Base-by-base conservation (phyloP, 37 sponge, comb jelly and placozoan species). In the Theonella swinhoei region DNA sequence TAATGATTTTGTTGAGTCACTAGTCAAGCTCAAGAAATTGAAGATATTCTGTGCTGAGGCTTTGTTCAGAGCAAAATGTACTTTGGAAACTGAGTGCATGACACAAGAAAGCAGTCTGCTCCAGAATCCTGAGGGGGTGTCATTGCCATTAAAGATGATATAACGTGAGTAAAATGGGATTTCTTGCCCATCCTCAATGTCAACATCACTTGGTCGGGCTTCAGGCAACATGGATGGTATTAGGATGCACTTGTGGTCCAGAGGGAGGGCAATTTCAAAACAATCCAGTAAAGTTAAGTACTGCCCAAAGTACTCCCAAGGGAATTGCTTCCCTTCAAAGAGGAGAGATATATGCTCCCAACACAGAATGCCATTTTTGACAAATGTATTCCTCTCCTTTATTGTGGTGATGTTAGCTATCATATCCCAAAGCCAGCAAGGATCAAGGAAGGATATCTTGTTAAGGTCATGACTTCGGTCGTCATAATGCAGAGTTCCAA, bases 381-480 rank as follows among this genome's bases (percentile, higher is more conserved):
- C 59, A 41, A 78, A 92, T 19, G 87, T 87, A 73, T 91, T 94
- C 72, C 75, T 81, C 75, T 90, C 90, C n/a, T 78, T 76, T 65
- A 95, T 82, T 1, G 92, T 92, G 34, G 92, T 84, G 8, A 95
- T 64, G 9, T 81, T 88, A n/a, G 92, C 85, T 88, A 95, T 95
- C 88, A 95, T 80, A 63, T 95, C 83, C 66, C 91, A 89, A n/a
- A 93, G 79, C 94, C 94, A 93, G 36, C 73, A 73, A 11, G 94
- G 94, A 41, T 93, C 86, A 67, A 85, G 64, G 62, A 93, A 93
- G 73, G 85, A 84, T 32, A 93, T 79, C 61, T 93, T 87, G 60
- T 80, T 54, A 19, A 93, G 83, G 39, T 84, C 72, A 79, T 78
- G 72, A 26, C 77, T 77, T 9, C 85, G 72, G 41, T 93, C 94